Evolutionary conservation across 2,888 invertebrate genomes (phyloP).

Genomic region (Macrosoma leucophasiata): DNA sequence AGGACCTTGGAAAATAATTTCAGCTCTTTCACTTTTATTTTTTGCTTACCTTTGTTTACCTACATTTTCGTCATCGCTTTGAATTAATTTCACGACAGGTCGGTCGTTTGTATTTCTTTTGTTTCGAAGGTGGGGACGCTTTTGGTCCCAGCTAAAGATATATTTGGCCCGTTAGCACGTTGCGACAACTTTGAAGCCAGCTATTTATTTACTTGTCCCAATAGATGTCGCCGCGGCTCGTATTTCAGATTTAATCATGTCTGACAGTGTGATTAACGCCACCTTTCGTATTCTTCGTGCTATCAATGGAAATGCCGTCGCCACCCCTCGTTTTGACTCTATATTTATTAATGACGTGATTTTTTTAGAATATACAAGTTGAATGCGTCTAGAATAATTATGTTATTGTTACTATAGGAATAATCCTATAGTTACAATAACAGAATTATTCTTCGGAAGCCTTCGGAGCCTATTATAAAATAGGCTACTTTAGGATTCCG

Average conservation of each 20-base stretch:
- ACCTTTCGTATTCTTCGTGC: constrained; percentile 48
- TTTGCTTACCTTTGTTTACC: constrained; percentile 62
- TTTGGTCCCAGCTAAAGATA: constrained; percentile 31
- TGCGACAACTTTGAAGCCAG: constrained; percentile 59
- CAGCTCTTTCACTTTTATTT: constrained; percentile 57
- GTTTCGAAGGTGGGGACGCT: constrained; percentile 57
- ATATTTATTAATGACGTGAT: too few relatives aligned
- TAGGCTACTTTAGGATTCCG: too few relatives aligned
- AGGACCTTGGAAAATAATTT: constrained; percentile 55
- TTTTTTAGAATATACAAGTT: too few relatives aligned
- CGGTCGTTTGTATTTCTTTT: constrained; percentile 63
- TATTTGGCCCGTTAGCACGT: constrained; percentile 63
- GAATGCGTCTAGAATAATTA: too few relatives aligned
- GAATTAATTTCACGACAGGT: constrained; percentile 63
- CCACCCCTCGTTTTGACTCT: too few relatives aligned
- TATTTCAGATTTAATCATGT: constrained; percentile 69
- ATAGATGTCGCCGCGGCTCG: constrained; percentile 55
- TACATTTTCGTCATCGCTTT: constrained; percentile 60
- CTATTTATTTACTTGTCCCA: constrained; percentile 65
- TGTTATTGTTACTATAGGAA: too few relatives aligned
- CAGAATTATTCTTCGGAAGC: too few relatives aligned
- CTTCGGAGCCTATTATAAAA: too few relatives aligned
- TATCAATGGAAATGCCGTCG: too few relatives aligned
- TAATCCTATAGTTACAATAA: too few relatives aligned
- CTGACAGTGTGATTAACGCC: constrained; percentile 64